A percentile compares a stretch with the other conserved stretches of the same genome.
These are phyloP conservation scores for Cossypha heuglini DNA, from an alignment of 2,797 vertebrate species.

Conservation along the genomic window DNA sequence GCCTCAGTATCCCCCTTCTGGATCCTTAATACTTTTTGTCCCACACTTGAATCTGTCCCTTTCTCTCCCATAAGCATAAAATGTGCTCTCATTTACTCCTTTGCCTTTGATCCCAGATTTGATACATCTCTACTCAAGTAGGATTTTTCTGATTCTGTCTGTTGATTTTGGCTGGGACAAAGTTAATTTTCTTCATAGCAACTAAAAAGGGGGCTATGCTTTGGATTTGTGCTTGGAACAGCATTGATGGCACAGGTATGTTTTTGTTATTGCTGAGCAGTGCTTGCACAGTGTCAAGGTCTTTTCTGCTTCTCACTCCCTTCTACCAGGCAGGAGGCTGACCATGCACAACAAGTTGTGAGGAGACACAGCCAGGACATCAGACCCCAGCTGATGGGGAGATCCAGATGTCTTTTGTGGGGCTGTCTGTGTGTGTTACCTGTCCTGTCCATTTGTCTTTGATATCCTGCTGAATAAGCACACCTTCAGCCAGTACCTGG, in stretches of 20 bases:
- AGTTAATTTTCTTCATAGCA: not conserved
- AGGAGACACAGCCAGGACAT: not conserved
- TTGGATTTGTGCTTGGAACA: not conserved
- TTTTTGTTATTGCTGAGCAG: not conserved
- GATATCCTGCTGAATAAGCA: not conserved
- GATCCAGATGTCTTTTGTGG: not conserved
- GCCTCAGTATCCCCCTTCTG: not conserved
- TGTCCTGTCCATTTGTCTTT: not conserved
- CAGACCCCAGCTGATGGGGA: not conserved
- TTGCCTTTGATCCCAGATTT: not conserved
- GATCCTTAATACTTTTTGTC: not conserved
- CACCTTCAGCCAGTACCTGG: not conserved
- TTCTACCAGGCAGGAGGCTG: fast-evolving
- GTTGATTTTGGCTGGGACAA: not conserved
- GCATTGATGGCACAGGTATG: not conserved
- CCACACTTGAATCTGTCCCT: not conserved
- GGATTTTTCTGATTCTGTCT: not conserved
- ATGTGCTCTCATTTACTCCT: not conserved
- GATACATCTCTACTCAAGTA: not conserved
- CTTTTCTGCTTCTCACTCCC: not conserved
- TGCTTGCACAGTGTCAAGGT: not conserved
- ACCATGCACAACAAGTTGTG: not conserved
- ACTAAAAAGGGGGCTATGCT: not conserved
- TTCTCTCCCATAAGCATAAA: not conserved
- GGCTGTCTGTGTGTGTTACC: not conserved